Conservation (phyloP, 2,113 vertebrate genomes). For the Dasypus novemcinctus region DNA sequence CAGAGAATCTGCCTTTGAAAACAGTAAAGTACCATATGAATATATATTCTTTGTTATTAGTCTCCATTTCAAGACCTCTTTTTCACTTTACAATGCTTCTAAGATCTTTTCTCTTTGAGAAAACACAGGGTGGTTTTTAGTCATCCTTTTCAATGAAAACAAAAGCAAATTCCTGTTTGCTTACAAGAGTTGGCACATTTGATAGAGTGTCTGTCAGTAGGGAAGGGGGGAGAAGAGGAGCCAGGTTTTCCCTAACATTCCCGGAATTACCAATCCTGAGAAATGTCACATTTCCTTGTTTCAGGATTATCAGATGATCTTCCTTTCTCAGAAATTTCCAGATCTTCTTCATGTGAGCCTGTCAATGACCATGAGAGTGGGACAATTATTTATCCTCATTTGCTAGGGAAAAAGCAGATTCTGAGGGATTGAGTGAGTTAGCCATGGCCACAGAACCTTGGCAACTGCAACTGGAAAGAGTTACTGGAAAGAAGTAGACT, state of each 20-base stretch:
- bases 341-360: background rate
- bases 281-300: background rate
- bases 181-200: background rate
- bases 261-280: background rate
- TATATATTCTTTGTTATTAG: background rate
- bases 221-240: background rate
- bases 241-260: background rate
- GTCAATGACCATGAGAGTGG: background rate
- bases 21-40: background rate
- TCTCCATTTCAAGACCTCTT: background rate
- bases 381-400: background rate
- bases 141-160: background rate
- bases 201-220: background rate
- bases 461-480: background rate
- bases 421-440: too few relatives aligned
- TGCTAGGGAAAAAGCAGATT: background rate
- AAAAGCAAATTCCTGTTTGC: background rate
- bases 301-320: background rate
- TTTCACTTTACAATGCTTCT: conserved; percentile 5
- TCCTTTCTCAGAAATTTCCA: conserved; percentile 24
- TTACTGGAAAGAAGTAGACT: background rate
- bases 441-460: background rate
- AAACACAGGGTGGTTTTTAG: background rate
- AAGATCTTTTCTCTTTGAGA: background rate
- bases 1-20: background rate